These are phyloP conservation scores for Ferrisia virgata DNA, from an alignment of 2,888 invertebrate genomes.

Conservation along the genomic window DNA sequence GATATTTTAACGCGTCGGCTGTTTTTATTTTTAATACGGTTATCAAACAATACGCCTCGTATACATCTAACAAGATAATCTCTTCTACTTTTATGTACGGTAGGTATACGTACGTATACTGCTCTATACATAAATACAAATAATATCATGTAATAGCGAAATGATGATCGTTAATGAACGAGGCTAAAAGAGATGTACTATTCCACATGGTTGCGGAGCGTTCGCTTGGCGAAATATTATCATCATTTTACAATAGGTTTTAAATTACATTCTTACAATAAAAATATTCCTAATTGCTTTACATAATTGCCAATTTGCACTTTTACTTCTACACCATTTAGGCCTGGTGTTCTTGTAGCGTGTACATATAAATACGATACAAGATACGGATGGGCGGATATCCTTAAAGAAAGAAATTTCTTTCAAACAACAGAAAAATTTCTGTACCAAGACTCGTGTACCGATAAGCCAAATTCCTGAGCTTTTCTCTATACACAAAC, in stretches of 20 bases:
- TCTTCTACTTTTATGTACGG: background rate
- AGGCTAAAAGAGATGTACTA: background rate
- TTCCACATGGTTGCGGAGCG: background rate
- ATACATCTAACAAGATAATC: background rate
- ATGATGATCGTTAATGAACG: background rate
- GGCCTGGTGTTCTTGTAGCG: background rate
- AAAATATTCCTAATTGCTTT: slow-evolving; percentile 18
- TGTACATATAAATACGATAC: background rate
- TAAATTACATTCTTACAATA: slow-evolving; percentile 6
- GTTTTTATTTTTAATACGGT: background rate
- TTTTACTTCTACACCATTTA: background rate
- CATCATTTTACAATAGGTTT: background rate
- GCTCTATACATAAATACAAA: background rate
- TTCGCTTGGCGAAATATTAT: background rate
- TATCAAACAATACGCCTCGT: background rate
- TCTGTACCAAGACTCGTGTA: no score
- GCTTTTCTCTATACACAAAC: no score
- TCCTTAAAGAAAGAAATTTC: no score
- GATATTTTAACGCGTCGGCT: background rate
- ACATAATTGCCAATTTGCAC: slow-evolving; percentile 6
- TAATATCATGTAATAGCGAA: background rate
- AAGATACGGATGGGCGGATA: background rate
- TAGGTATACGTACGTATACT: background rate
- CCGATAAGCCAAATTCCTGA: no score
- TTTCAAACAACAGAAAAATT: no score